These are phyloP conservation scores for Ethmia dodecea DNA, from an alignment of 2,888 invertebrate genomes.

Conservation along the genomic window DNA sequence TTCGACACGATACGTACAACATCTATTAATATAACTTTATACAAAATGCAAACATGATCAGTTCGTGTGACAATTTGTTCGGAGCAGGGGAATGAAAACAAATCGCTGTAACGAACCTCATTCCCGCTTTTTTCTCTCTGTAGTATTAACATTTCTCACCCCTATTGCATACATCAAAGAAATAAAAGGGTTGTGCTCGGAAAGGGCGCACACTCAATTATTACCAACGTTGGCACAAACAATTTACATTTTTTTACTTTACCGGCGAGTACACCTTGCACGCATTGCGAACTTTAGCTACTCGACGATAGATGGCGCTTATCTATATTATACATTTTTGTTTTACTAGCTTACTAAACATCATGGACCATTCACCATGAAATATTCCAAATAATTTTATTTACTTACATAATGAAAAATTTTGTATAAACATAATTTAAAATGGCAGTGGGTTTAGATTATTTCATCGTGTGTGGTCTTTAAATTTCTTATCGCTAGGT, in stretches of 20 bases:
- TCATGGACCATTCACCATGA: slow-evolving; percentile 44
- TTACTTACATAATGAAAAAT: no score
- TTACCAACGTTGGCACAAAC: slow-evolving; percentile 73
- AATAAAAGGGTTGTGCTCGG: slow-evolving; percentile 65
- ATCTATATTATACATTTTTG: slow-evolving; percentile 39
- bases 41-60: slow-evolving; percentile 63
- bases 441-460: slow-evolving; percentile 29
- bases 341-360: slow-evolving; percentile 38
- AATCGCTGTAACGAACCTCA: slow-evolving; percentile 68
- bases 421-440: slow-evolving; percentile 20
- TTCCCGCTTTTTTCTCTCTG: slow-evolving; percentile 58
- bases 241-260: slow-evolving; percentile 57
- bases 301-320: slow-evolving; percentile 68
- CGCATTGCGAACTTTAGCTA: slow-evolving; percentile 42
- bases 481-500: slow-evolving; percentile 53
- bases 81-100: slow-evolving; percentile 53
- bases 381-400: slow-evolving; percentile 33
- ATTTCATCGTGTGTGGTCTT: slow-evolving; percentile 43
- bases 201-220: slow-evolving; percentile 69
- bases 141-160: slow-evolving; percentile 70
- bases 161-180: slow-evolving; percentile 71
- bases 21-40: slow-evolving; percentile 51
- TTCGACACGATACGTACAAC: slow-evolving; percentile 43
- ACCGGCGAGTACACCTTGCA: slow-evolving; percentile 22
- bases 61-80: slow-evolving; percentile 60